Percentiles rank a stretch among this genome's conserved stretches.
Conservation (phyloP, 2,888 invertebrate species). For the Drosophila seclusa region DNA sequence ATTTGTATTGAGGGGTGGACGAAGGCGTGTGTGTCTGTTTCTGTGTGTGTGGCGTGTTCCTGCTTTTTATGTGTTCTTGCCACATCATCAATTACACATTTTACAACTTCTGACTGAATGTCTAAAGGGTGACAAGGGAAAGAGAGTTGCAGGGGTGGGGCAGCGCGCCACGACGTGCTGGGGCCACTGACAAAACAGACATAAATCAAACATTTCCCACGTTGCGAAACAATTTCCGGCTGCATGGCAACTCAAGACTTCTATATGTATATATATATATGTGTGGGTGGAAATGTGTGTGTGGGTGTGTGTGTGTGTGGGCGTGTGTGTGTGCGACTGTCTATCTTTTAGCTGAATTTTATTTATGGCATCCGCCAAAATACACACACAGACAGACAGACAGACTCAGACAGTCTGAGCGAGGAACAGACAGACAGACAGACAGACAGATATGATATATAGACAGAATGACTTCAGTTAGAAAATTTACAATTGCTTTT, state of each 20-base stretch:
- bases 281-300: conserved; percentile 1
- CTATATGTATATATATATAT: neutral
- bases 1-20: neutral
- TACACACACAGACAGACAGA: conserved; percentile 28
- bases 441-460: conserved; percentile 66
- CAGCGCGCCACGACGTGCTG: conserved; percentile 41
- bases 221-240: conserved; percentile 79
- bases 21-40: neutral
- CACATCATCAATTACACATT: conserved; percentile 80
- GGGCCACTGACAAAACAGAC: conserved; percentile 74
- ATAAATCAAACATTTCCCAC: conserved; percentile 81
- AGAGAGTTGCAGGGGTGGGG: neutral
- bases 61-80: conserved; percentile 70
- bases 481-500: conserved; percentile 80
- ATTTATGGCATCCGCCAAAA: conserved; percentile 77
- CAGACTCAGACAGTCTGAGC: conserved; percentile 17
- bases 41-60: conserved; percentile 11
- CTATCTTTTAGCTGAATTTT: conserved; percentile 77
- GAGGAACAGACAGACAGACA: conserved; percentile 28
- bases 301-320: conserved; percentile 8
- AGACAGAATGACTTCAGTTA: conserved; percentile 78
- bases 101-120: conserved; percentile 71
- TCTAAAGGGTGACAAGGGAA: neutral
- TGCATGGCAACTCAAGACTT: conserved; percentile 70
- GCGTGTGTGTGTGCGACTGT: conserved; percentile 38